Conservation (phyloP, 2,113 vertebrate genomes). For the Clarias gariepinus region DNA sequence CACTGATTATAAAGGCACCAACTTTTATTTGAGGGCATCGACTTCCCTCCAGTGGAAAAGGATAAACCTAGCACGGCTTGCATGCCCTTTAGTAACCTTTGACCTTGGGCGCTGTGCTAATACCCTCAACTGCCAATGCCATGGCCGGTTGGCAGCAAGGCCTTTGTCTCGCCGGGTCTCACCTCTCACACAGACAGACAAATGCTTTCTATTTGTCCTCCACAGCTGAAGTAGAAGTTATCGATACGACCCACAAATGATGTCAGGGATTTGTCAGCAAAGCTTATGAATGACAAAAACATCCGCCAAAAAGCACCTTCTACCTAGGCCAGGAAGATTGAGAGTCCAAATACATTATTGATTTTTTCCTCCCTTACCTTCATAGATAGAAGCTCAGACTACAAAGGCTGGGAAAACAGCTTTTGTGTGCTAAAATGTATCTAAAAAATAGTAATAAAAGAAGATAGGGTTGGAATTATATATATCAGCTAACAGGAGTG, state of each 20-base stretch:
- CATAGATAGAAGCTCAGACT: conserved; percentile 90
- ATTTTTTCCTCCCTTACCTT: conserved; percentile 84
- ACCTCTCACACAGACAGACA: conserved; percentile 87
- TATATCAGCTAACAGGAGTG: conserved; percentile 83
- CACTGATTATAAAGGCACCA: not conserved
- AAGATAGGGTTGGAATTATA: conserved; percentile 66
- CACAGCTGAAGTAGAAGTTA: conserved; percentile 88
- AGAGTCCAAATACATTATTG: conserved; percentile 95
- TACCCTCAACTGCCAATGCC: conserved; percentile 89
- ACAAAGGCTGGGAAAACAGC: conserved; percentile 91
- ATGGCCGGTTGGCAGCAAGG: conserved; percentile 73
- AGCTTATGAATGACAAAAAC: conserved; percentile 98
- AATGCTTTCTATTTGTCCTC: conserved; percentile 98
- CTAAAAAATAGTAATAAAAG: conserved; percentile 74
- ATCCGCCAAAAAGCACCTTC: conserved; percentile 75
- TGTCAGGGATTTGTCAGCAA: conserved; percentile 97
- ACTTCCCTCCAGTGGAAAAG: conserved; percentile 72
- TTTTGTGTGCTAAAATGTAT: conserved; percentile 97
- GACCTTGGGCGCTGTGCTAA: conserved; percentile 84
- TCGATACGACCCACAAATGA: conserved; percentile 94
- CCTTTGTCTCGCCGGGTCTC: conserved; percentile 81
- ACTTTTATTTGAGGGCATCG: not conserved
- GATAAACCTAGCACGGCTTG: conserved; percentile 80
- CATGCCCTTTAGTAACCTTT: conserved; percentile 81
- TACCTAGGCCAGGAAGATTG: conserved; percentile 84